Evolutionary conservation across 2,113 vertebrate genomes (phyloP).

Genomic region (Cygnus atratus): DNA sequence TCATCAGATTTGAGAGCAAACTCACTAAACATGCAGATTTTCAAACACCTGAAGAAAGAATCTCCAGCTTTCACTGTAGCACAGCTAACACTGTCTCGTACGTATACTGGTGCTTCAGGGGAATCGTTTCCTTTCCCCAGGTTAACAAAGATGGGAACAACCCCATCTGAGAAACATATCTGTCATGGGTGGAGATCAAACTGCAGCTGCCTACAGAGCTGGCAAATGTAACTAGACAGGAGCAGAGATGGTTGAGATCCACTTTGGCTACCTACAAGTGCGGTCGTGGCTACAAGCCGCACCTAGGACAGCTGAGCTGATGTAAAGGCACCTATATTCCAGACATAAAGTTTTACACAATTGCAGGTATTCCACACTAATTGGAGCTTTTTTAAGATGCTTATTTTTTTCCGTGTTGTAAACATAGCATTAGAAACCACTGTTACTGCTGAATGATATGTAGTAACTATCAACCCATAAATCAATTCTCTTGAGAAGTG

Average conservation of each 20-base stretch:
- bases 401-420: background rate
- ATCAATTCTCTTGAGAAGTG: background rate
- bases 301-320: background rate
- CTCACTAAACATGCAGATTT: background rate
- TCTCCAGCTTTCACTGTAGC: background rate
- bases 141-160: background rate
- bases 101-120: background rate
- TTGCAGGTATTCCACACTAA: background rate
- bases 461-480: background rate
- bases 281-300: background rate
- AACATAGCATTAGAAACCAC: background rate
- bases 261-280: background rate
- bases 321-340: background rate
- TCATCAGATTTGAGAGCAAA: background rate
- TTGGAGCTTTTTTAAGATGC: background rate
- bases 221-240: background rate
- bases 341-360: background rate
- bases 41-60: background rate
- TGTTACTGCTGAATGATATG: background rate
- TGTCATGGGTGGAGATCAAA: background rate
- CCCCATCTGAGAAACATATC: accelerated
- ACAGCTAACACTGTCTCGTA: accelerated
- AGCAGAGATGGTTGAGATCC: background rate
- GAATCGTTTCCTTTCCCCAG: background rate
- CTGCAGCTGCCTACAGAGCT: background rate